These are phyloP conservation scores for Oreortyx pictus DNA, from an alignment of 2,797 vertebrate genomes.

Conservation along the genomic window DNA sequence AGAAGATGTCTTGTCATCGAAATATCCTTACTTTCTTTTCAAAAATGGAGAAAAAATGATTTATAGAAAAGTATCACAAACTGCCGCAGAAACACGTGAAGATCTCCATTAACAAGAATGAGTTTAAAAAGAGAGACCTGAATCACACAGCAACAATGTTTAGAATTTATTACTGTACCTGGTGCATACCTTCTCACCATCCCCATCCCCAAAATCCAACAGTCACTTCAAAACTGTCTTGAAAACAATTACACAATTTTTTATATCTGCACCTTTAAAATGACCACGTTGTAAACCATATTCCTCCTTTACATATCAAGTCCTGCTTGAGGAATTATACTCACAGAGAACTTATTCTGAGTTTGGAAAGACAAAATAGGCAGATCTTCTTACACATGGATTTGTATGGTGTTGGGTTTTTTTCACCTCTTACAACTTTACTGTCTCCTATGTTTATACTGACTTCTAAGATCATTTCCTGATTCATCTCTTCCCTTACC, in stretches of 20 bases:
- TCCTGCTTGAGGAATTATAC: neutral
- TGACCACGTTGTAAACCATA: neutral
- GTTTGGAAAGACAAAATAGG: neutral
- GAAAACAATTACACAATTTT: neutral
- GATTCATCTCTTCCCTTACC: neutral
- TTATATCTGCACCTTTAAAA: neutral
- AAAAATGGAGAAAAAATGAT: neutral
- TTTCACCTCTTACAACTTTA: neutral
- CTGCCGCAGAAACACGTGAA: neutral
- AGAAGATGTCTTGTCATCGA: neutral
- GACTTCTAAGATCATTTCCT: neutral
- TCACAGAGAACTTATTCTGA: neutral
- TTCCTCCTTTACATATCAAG: neutral
- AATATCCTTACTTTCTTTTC: neutral
- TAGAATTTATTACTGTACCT: neutral
- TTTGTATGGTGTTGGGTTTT: neutral
- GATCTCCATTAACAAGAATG: neutral
- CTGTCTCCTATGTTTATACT: neutral
- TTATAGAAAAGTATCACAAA: conserved; percentile 32
- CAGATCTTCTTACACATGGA: neutral
- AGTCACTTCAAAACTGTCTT: neutral
- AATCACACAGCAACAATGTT: neutral
- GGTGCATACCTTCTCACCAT: neutral
- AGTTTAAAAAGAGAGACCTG: neutral
- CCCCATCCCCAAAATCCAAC: neutral